Base-by-base conservation (phyloP, 2,888 invertebrate species). In the Athetis lepigone region DNA sequence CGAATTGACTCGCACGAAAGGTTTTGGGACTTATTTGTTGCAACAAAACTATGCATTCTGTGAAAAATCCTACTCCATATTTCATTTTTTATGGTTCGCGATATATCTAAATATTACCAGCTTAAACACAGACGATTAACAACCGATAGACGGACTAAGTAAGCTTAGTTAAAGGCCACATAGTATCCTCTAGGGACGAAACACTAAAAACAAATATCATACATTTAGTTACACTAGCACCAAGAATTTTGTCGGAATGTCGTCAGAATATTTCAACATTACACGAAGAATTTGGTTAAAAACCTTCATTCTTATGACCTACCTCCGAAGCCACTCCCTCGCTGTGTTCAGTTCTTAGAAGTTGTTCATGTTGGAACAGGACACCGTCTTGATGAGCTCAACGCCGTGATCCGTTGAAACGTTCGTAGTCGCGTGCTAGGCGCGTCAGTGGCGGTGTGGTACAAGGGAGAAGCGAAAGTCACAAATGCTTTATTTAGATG, bases 361-460 rank as follows among this genome's bases (percentile, higher is more conserved):
- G 37, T 54, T 40, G 69, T 77, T 68, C 65, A 69, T 39, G 77
- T 74, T 54, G 56, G 63, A 74, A 55, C 66, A 67, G 65, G 77
- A 70, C 77, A 67, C 58, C 43, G 67, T 63, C 69, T 68, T 56
- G 70, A 70, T 70, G 70, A 69, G 52, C 71, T 65, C 64, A 67
- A 75, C 73, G 74, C 87, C 86, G 87, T 89, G 88, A 86, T 85
- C 82, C 81, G 84, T 84, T 86, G 79, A 86, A 85, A 84, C 82
- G 85, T 83, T 82, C 79, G 70, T 79, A 85, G 90, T 92, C 91
- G 91, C 91, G 91, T 92, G 91, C 85, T 87, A 79, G 81, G 75
- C 82, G 70, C 75, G 74, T 77, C 77, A 68, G 55, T 63, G 51
- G 25, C 45, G 25, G 49, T 51, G 51, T 58, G 84, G 78, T 57